phyloP scores from a whole-genome alignment of 2,113 vertebrate genomes.

The Coryphaenoides rupestris region DNA sequence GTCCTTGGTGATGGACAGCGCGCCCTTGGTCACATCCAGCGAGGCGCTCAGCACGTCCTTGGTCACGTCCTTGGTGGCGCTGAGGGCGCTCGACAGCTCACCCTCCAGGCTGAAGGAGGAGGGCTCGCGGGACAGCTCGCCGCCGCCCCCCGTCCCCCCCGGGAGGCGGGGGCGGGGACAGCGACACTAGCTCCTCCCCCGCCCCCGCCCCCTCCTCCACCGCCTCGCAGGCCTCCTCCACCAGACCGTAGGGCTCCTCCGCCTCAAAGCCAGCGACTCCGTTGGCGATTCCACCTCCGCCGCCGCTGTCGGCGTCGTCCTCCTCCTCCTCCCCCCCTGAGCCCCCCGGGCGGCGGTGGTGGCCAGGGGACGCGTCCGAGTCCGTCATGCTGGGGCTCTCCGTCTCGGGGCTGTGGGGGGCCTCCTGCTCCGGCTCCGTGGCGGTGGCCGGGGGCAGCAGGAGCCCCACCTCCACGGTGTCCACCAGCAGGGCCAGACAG shows the following conservation, averaged over 20 bases:
- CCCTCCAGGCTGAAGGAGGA: constrained; percentile 83
- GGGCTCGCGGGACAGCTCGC: constrained; percentile 55
- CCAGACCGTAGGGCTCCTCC: constrained; percentile 63
- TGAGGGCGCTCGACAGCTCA: constrained; percentile 86
- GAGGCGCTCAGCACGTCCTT: constrained; percentile 89
- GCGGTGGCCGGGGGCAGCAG: constrained; percentile 75
- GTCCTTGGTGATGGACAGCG: constrained; percentile 89
- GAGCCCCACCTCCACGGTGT: constrained; percentile 80
- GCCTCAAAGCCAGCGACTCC: constrained; percentile 9
- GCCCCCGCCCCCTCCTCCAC: constrained; percentile 68
- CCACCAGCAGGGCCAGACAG: constrained; percentile 81
- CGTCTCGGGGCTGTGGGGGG: constrained; percentile 77
- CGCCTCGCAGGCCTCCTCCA: constrained; percentile 84
- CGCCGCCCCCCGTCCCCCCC: too few species aligned
- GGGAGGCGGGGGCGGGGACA: constrained; percentile 44
- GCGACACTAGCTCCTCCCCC: constrained; percentile 27
- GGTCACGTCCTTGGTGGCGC: constrained; percentile 86
- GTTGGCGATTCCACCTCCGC: constrained; percentile 4
- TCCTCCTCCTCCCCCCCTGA: constrained; percentile 65
- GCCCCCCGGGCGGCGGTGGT: constrained; percentile 30
- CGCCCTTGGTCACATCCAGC: constrained; percentile 93
- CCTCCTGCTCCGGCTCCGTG: constrained; percentile 57
- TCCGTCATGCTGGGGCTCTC: constrained; percentile 89
- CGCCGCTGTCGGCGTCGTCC: constrained; percentile 42
- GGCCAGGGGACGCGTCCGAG: constrained; percentile 76